Conservation (phyloP, 2,888 invertebrate species). For the Byasa hedistus region DNA sequence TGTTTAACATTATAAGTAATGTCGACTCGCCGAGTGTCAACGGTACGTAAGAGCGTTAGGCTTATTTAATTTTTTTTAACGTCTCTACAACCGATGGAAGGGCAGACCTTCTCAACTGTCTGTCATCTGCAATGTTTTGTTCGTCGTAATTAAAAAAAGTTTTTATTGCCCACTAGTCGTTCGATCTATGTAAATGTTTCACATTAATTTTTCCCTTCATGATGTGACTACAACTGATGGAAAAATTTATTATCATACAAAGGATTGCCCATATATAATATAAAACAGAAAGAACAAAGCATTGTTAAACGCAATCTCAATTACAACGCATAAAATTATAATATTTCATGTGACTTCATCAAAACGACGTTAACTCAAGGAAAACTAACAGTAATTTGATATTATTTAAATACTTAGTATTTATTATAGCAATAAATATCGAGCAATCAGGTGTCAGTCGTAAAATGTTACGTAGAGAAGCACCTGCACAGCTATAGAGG, state of each 20-base stretch:
- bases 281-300: too few relatives aligned
- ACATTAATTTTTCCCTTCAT: too few relatives aligned
- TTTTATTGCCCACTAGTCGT: too few relatives aligned
- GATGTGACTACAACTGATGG: too few relatives aligned
- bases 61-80: not conserved
- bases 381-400: constrained; percentile 23
- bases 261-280: too few relatives aligned
- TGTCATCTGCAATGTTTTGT: constrained; percentile 2
- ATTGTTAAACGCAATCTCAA: too few relatives aligned
- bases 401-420: constrained; percentile 22
- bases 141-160: too few relatives aligned
- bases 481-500: constrained; percentile 19
- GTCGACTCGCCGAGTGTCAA: constrained; percentile 24
- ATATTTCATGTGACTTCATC: not conserved
- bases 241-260: too few relatives aligned
- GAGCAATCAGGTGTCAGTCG: constrained; percentile 23
- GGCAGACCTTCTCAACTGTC: constrained; percentile 4
- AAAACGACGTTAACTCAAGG: not conserved
- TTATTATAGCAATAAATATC: constrained; percentile 22
- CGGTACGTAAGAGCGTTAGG: constrained; percentile 16
- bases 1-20: constrained; percentile 36
- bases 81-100: constrained; percentile 5
- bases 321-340: too few relatives aligned
- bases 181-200: too few relatives aligned
- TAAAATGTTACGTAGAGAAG: constrained; percentile 14